phyloP scores from a whole-genome alignment of 2,888 invertebrate species.

The Aspidiotus destructor region DNA sequence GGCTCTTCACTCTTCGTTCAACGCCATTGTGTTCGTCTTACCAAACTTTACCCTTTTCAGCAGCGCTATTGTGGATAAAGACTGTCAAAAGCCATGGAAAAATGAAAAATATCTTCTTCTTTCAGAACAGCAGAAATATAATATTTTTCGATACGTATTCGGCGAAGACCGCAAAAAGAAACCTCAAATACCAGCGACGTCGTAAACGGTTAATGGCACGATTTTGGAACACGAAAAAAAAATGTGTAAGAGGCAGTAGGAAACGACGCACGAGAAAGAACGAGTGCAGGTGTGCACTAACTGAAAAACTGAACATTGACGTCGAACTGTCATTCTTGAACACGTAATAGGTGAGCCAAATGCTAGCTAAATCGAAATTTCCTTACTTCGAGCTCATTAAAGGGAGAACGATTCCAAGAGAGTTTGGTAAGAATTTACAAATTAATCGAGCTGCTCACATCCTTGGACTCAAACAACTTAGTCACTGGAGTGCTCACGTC shows the following conservation, averaged over 20 bases:
- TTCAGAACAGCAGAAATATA: not conserved
- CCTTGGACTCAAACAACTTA: no score
- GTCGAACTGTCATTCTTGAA: no score
- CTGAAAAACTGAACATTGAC: no score
- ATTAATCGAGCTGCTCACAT: no score
- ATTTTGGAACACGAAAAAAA: constrained; percentile 6
- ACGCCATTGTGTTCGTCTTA: not conserved
- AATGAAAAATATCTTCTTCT: not conserved
- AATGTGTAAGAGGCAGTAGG: not conserved
- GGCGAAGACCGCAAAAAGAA: constrained; percentile 2
- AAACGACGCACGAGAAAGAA: not conserved
- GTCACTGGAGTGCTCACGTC: no score
- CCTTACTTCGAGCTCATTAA: no score
- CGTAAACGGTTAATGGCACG: constrained; percentile 9
- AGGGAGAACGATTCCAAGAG: no score
- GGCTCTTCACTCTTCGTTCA: not conserved
- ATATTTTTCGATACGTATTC: not conserved
- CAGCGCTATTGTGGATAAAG: not conserved
- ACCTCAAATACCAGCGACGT: not conserved
- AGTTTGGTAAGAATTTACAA: no score
- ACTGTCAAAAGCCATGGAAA: constrained; percentile 2
- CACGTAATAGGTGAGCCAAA: no score
- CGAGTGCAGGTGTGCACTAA: no score
- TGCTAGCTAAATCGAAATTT: no score
- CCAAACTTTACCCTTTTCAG: not conserved